phyloP scores from a whole-genome alignment of 2,888 invertebrate species.

The Campopleginae sp. region DNA sequence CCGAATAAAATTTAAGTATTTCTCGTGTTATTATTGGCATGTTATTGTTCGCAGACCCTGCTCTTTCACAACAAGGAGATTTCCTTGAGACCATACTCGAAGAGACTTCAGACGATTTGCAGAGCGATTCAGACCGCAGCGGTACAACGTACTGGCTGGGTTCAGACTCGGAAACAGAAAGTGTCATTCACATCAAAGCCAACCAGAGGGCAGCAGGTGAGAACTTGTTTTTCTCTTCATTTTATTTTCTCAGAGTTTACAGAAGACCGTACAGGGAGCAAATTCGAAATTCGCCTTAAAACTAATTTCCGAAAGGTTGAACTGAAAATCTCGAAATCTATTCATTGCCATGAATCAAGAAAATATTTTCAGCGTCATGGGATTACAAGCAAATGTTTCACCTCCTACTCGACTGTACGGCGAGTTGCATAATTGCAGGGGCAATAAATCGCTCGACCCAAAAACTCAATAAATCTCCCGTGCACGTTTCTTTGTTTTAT shows the following conservation, averaged over 20 bases:
- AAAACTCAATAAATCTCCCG: slow-evolving; percentile 1
- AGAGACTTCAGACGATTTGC: slow-evolving; percentile 94
- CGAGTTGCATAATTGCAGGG: slow-evolving; percentile 58
- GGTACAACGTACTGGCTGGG: slow-evolving; percentile 86
- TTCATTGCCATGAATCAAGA: neutral
- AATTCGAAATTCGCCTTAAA: neutral
- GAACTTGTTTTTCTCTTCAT: neutral
- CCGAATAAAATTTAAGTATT: neutral
- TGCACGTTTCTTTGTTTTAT: slow-evolving; percentile 8
- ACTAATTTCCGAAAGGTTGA: neutral
- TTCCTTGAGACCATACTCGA: slow-evolving; percentile 95
- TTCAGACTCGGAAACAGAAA: slow-evolving; percentile 92
- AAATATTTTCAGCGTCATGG: neutral
- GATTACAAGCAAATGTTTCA: slow-evolving; percentile 4
- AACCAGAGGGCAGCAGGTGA: slow-evolving; percentile 79
- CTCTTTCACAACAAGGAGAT: slow-evolving; percentile 86
- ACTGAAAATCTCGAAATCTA: neutral
- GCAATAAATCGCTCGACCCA: slow-evolving; percentile 20
- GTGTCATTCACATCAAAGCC: slow-evolving; percentile 87
- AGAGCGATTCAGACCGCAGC: slow-evolving; percentile 89
- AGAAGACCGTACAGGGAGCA: neutral
- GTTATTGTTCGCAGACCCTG: slow-evolving; percentile 72
- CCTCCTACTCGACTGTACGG: slow-evolving; percentile 54
- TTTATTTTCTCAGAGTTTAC: neutral
- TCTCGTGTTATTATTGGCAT: neutral